Conservation (phyloP, 2,797 vertebrate genomes). For the Simalia tracyae region DNA sequence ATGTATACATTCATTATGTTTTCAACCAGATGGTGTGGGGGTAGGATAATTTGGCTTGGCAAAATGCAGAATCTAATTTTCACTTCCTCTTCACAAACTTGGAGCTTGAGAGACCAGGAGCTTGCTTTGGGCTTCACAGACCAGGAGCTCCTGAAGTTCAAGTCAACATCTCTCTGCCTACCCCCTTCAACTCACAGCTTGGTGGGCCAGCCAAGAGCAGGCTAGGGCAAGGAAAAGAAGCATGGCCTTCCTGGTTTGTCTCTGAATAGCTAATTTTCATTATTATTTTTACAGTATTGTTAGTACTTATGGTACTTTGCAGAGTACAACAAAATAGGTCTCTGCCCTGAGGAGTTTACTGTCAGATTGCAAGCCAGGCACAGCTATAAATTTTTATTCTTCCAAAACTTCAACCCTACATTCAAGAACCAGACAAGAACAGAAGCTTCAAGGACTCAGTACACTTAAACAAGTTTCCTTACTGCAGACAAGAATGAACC, state of each 20-base stretch:
- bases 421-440: background rate
- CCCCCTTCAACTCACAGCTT: background rate
- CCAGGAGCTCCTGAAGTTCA: background rate
- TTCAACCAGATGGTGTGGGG: background rate
- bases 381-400: background rate
- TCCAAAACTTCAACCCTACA: background rate
- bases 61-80: background rate
- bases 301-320: background rate
- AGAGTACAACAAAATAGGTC: background rate
- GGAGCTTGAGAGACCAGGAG: background rate
- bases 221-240: background rate
- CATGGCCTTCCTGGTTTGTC: background rate
- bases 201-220: background rate
- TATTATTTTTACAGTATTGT: background rate
- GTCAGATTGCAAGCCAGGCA: background rate
- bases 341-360: background rate
- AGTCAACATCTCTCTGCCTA: background rate
- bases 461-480: background rate
- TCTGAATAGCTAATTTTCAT: background rate
- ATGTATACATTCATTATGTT: no score
- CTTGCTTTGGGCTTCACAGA: background rate
- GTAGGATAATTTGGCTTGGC: background rate
- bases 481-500: background rate
- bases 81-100: background rate
- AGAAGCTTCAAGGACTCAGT: background rate